Percentiles rank a stretch among this genome's conserved stretches.
Evolutionary conservation across 2,888 invertebrate genomes (phyloP).

Genomic region (Neoitamus cyanurus): DNA sequence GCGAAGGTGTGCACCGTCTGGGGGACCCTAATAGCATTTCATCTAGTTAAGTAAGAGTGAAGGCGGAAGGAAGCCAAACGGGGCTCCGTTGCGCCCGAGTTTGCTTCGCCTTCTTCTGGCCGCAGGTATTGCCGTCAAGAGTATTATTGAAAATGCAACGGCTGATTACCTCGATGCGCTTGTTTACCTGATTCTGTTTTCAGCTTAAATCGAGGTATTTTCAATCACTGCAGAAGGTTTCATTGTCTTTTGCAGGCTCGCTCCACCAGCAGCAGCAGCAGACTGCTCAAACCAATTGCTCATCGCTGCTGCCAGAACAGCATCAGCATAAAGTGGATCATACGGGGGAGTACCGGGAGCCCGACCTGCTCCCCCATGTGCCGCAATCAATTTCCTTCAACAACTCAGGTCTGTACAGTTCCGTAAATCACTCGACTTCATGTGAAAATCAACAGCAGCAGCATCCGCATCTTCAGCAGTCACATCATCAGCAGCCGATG

Average conservation of each 20-base stretch:
- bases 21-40: neutral
- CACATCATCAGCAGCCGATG: constrained; percentile 8
- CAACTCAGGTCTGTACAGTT: constrained; percentile 39
- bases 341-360: constrained; percentile 57
- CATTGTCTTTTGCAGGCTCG: constrained; percentile 49
- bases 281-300: constrained; percentile 47
- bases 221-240: neutral
- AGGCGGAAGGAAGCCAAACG: neutral
- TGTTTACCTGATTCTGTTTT: neutral
- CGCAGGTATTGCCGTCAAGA: neutral
- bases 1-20: neutral
- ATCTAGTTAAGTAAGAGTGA: neutral
- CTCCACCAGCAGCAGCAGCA: constrained; percentile 55
- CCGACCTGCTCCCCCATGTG: constrained; percentile 57
- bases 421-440: constrained; percentile 41
- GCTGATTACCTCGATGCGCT: neutral
- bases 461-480: constrained; percentile 12
- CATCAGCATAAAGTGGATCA: constrained; percentile 53
- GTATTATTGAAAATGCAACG: neutral
- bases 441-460: constrained; percentile 30
- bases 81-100: neutral
- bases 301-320: constrained; percentile 51
- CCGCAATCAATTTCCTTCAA: constrained; percentile 53
- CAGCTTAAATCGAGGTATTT: constrained; percentile 1
- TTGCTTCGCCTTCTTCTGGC: neutral